These are phyloP conservation scores for Mohoua ochrocephala DNA, from an alignment of 2,113 vertebrate genomes.

Conservation along the genomic window DNA sequence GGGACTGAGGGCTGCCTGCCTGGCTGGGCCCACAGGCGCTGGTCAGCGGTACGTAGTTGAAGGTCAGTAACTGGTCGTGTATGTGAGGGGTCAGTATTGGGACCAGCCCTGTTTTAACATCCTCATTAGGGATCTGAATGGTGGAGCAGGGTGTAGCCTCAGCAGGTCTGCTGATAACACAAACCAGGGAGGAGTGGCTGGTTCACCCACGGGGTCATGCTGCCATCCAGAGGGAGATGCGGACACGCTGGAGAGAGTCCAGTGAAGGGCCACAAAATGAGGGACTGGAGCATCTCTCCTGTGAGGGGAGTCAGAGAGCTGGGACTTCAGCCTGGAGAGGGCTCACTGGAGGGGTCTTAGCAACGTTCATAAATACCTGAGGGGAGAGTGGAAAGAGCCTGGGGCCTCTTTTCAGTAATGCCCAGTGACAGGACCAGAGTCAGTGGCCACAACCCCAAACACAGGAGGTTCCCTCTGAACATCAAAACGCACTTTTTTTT, in stretches of 20 bases:
- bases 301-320: background rate
- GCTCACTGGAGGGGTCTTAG: background rate
- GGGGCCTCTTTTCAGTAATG: background rate
- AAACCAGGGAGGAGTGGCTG: background rate
- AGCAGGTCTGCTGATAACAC: background rate
- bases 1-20: background rate
- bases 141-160: background rate
- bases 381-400: background rate
- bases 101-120: background rate
- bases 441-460: background rate
- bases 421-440: background rate
- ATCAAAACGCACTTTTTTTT: background rate
- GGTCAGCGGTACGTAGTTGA: accelerated
- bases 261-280: background rate
- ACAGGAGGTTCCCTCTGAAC: background rate
- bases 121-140: background rate
- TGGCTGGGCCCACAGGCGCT: accelerated
- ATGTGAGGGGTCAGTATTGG: accelerated
- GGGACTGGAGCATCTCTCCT: background rate
- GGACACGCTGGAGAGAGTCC: background rate
- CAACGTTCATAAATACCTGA: background rate
- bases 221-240: background rate
- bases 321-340: background rate
- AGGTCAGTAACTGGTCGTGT: accelerated
- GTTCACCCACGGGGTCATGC: background rate